Evolutionary conservation across 1,140 invertebrate species (phyloP), one percentile per base, ranked within the genome.

Genomic region (Daktulosphaira vitifoliae): DNA sequence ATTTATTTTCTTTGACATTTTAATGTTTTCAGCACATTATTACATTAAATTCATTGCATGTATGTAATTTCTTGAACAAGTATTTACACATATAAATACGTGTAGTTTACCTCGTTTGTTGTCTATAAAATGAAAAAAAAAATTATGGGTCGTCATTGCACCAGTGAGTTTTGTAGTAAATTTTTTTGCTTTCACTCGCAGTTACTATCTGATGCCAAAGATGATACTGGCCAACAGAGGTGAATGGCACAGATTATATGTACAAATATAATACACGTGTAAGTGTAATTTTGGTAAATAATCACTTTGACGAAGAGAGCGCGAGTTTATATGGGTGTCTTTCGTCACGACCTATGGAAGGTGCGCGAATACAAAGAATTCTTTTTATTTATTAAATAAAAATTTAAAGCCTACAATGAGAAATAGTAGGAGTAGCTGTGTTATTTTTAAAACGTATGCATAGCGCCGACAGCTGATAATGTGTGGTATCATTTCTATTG

Each of bases 161-260:
- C 44, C 11, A 11, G 5, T 59, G 39, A 7, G 7, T 7, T 22
- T 59, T 46, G 39, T 20, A 39, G 42, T 59, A 22, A 46, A 59
- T 59, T 33, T n/a, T n/a, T n/a, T 59, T 59, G 54, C 54, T 59
- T 59, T 59, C 54, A 59, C 54, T 59, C 25, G 29, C 29, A 5
- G 11, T 33, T n/a, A n/a, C n/a, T n/a, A n/a, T n/a, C n/a, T n/a
- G n/a, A n/a, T 33, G 29, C 29, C 29, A 11, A 38, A 39, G 23
- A 59, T 46, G 39, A 59, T 39, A 46, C 39, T 8, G 54, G 11
- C 29, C 29, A 26, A 13, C n/a, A 46, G 39, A 56, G 53, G 53
- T 44, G 53, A 56, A 56, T n/a, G 53, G 11, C 29, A 33, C 29
- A 11, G 29, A 6, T 56, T 16, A 22, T 16, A 7, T 18, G 7